Conservation (phyloP, 1,140 invertebrate genomes). For the Vollenhovia emeryi region DNA sequence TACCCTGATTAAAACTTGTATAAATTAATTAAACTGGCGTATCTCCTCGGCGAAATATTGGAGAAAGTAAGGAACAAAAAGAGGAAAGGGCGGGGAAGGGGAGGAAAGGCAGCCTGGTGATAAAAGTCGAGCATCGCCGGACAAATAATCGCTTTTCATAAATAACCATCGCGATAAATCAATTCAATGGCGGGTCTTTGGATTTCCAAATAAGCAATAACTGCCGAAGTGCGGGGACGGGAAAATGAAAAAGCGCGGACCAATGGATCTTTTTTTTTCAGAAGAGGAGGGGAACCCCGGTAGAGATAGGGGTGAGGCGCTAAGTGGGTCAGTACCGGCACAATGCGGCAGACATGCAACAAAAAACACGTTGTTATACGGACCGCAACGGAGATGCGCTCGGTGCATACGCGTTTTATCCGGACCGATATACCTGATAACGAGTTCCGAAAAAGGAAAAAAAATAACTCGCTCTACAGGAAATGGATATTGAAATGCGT, state of each 20-base stretch:
- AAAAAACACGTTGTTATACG: constrained; percentile 68
- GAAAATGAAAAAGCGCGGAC: constrained; percentile 28
- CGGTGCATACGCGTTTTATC: constrained; percentile 58
- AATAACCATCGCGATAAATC: constrained; percentile 49
- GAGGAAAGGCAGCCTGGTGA: not conserved
- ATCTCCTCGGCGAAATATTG: not conserved
- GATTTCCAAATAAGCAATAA: constrained; percentile 55
- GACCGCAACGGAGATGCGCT: constrained; percentile 61
- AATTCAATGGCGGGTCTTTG: constrained; percentile 24
- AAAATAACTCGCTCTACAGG: constrained; percentile 65
- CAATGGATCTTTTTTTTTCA: constrained; percentile 34
- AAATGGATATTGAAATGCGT: constrained; percentile 74
- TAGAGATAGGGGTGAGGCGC: constrained; percentile 31
- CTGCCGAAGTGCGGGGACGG: constrained; percentile 28
- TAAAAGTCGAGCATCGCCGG: constrained; percentile 27
- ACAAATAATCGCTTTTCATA: constrained; percentile 52
- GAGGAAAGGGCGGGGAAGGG: too few species aligned
- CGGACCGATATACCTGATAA: constrained; percentile 64
- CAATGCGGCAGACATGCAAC: constrained; percentile 50
- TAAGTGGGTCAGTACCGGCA: constrained; percentile 62
- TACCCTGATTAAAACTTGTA: too few species aligned
- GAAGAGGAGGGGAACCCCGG: not conserved
- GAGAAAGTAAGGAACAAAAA: not conserved
- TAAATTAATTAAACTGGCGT: not conserved
- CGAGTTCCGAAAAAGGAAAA: constrained; percentile 64